Conservation (phyloP, 2,113 vertebrate genomes). For the Hipposideros armiger region DNA sequence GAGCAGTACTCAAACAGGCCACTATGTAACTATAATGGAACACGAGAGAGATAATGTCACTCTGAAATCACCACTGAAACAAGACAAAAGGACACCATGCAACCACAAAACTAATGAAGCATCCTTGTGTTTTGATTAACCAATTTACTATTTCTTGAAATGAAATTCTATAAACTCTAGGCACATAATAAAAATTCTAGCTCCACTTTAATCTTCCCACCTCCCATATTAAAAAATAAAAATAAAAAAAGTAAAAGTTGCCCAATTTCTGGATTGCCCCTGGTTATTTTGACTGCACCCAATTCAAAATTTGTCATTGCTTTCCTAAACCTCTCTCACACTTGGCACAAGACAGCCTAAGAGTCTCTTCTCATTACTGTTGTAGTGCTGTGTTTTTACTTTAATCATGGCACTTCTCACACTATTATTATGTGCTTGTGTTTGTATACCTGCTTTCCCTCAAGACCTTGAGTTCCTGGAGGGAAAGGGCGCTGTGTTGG, state of each 20-base stretch:
- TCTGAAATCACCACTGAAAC: background rate
- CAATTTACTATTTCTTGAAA: background rate
- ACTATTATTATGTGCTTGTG: background rate
- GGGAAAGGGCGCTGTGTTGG: background rate
- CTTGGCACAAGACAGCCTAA: background rate
- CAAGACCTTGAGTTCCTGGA: background rate
- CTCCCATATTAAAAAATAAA: background rate
- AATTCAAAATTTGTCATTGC: background rate
- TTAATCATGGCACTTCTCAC: background rate
- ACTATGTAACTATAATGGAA: background rate
- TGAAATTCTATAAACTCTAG: background rate
- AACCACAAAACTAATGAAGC: background rate
- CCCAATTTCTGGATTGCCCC: background rate
- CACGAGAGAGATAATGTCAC: background rate
- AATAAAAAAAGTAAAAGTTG: background rate
- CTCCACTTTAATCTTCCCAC: background rate
- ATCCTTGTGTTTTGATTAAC: background rate
- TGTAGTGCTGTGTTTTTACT: background rate
- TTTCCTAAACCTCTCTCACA: background rate
- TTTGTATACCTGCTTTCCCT: background rate
- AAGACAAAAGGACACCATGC: background rate
- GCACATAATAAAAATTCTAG: background rate
- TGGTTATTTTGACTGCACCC: background rate
- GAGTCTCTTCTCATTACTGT: accelerated
- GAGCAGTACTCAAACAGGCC: background rate